Base-by-base conservation (phyloP, 2,113 vertebrate species). In the Otus sunia region DNA sequence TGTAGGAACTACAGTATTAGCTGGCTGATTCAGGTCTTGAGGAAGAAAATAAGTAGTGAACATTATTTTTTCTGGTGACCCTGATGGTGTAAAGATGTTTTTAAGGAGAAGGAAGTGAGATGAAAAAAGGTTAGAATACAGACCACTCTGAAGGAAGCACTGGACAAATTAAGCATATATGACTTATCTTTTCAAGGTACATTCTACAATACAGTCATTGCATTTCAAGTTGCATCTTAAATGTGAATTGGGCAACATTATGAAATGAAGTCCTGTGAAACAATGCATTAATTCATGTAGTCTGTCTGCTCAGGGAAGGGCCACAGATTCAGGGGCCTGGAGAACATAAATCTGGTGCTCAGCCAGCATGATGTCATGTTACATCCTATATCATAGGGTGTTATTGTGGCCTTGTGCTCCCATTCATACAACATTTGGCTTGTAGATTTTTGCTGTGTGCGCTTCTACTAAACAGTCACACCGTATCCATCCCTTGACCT, bases 331-430 rank as follows among this genome's bases (percentile, higher is more conserved):
- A 66, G n/a, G 39, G 27, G 9, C 32, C 36, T 52, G 16, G 34
- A 52, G 10, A 78, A 3, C 26, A 37, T 5, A 32, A 49, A 26
- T 59, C 22, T 55, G 29, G 7, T 22, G 36, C 34, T 79, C 59
- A 90, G 37, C 36, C 87, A 79, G 10, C 5, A 2, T 36, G 58
- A 15, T 26, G 47, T 62, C 19, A 3, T 63, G 47, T 18, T 78
- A 3, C 50, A 45, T 7, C 5, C 17, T 16, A 0, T 34, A 10
- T 63, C 34, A 5, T 0, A 19, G 15, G 5, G 5, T 27, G 6
- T 8, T 50, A 15, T 8, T 67, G n/a, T 78, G 37, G 47, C 66
- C 45, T 69, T 1, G 0, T 59, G 49, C 50, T 80, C 55, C 55
- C 30, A 3, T 12, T 77, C 43, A 39, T 29, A 22, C 15, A 72